Base-by-base conservation (phyloP, 2,797 vertebrate genomes). In the Sebastes matsubarae region DNA sequence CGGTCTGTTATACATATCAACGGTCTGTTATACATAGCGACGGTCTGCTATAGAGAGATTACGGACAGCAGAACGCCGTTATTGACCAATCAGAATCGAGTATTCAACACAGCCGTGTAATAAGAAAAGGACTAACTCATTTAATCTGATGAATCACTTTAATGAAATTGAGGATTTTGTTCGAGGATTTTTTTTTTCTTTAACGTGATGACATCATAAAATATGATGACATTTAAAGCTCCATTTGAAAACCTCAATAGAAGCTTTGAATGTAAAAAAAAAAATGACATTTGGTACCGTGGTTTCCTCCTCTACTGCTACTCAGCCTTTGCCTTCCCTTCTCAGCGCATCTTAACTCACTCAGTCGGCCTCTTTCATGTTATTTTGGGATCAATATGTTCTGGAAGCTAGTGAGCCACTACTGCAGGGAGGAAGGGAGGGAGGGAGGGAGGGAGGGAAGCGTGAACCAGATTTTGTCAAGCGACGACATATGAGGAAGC, bases 361-460 rank as follows among this genome's bases (percentile, higher is more conserved):
- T 82, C 83, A 88, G 86, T 67, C 32, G 13, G 73, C 83, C 64
- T 72, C 94, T 95, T 95, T 95, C 86, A 95, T 93, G 94, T 93
- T 95, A 94, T 95, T 96, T 94, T 93, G 70, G 90, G 94, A 94
- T 94, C 91, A 90, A 94, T 95, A 94, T 84, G 89, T 93, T 91
- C 90, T 92, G 94, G 91, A 91, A 91, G 90, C 86, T 74, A 76
- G 84, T 69, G 79, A 92, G 89, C 79, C 82, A 80, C 80, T 88
- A 67, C 85, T 77, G 88, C 71, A 81, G 75, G 83, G 64, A 73
- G 42, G 68, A 30, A 63, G 68, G 30, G 16, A 29, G 16, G 50
- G 32, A 92, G 54, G 67, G 57, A 34, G 32, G 9, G 4, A 27
- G 27, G 67, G 32, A 60, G 42, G 34, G 79, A 92, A 72, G 80